phyloP scores from a whole-genome alignment of 1,140 invertebrate species.

The Drosophila ficusphila region DNA sequence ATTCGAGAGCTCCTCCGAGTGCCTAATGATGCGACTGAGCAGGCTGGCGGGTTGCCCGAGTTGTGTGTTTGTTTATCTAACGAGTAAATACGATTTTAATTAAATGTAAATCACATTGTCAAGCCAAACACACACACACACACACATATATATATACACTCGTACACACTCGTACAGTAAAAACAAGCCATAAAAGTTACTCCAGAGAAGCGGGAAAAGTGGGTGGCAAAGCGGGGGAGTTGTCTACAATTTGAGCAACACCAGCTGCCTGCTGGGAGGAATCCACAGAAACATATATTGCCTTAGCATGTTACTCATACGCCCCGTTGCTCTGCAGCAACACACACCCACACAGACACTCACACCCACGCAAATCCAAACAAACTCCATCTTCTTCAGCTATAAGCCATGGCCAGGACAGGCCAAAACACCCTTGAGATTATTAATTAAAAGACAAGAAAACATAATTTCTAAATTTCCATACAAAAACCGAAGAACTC shows the following conservation, averaged over 20 bases:
- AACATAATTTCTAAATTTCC: slow-evolving; percentile 79
- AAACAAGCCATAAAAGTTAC: slow-evolving; percentile 55
- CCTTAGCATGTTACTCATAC: slow-evolving; percentile 62
- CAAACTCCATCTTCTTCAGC: slow-evolving; percentile 28
- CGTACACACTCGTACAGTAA: too few relatives aligned
- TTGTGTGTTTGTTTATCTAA: slow-evolving; percentile 73
- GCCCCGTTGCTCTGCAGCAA: slow-evolving; percentile 18
- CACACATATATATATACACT: neutral
- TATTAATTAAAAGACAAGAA: slow-evolving; percentile 83
- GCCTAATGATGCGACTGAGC: slow-evolving; percentile 30
- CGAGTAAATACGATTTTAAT: slow-evolving; percentile 82
- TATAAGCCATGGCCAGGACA: slow-evolving; percentile 2
- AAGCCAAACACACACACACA: slow-evolving; percentile 45
- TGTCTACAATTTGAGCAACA: slow-evolving; percentile 4
- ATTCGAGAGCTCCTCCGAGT: slow-evolving; percentile 22
- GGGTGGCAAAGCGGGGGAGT: neutral
- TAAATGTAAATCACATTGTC: slow-evolving; percentile 82
- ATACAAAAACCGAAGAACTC: slow-evolving; percentile 29
- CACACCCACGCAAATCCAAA: slow-evolving; percentile 5
- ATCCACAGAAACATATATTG: slow-evolving; percentile 47
- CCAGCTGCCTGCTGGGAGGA: slow-evolving; percentile 43
- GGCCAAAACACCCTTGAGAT: slow-evolving; percentile 64
- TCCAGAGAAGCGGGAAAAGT: slow-evolving; percentile 11
- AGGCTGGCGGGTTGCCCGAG: slow-evolving; percentile 4
- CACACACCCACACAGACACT: neutral